Base-by-base conservation (phyloP, 2,888 invertebrate species). In the Eledone cirrhosa region DNA sequence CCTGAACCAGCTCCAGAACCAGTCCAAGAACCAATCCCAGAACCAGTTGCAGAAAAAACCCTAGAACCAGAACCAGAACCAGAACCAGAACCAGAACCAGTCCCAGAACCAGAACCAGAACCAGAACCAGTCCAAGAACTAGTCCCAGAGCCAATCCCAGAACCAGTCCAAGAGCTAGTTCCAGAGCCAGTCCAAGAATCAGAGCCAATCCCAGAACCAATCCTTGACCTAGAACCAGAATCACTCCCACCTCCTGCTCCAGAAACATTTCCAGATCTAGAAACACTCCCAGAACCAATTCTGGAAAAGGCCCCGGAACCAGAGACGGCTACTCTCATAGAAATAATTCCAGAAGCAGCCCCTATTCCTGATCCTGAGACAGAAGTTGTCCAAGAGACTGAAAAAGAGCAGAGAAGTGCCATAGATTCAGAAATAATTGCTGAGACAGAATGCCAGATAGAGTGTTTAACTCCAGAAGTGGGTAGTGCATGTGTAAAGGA, bases 21-120 rank as follows among this genome's bases (percentile, higher is more conserved):
- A n/a, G 77, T 63, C 19, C 65, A 59, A 24, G 78, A 65, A 47
- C 29, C 77, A 47, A 65, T 24, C 1, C 27, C 67, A 33, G 77
- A 47, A 22, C 77, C 77, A 47, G 29, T 22, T 16, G 47, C 47
- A 8, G 67, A 48, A 29, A 29, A 63, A 27, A 14, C 31, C 13
- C 78, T 75, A 0, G 72, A 53, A 16, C 59, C 48, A 8, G 74
- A 77, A n/a, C 59, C 76, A 8, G 27, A 47, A 22, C 63, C 77
- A n/a, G 77, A n/a, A n/a, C 33, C 65, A 11, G 77, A 63, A 8
- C 29, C 77, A 13, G 79, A 80, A 77, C 29, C 79, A 5, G 72
- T 59, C n/a, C 74, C 78, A 22, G 77, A 79, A 48, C 76, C 67
- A 16, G 76, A 59, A 19, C 22, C 48, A 8, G 72, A 29, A n/a